A percentile compares a stretch with the other conserved stretches of the same genome.
Conservation (phyloP, 2,113 vertebrate species). For the Bos indicus region DNA sequence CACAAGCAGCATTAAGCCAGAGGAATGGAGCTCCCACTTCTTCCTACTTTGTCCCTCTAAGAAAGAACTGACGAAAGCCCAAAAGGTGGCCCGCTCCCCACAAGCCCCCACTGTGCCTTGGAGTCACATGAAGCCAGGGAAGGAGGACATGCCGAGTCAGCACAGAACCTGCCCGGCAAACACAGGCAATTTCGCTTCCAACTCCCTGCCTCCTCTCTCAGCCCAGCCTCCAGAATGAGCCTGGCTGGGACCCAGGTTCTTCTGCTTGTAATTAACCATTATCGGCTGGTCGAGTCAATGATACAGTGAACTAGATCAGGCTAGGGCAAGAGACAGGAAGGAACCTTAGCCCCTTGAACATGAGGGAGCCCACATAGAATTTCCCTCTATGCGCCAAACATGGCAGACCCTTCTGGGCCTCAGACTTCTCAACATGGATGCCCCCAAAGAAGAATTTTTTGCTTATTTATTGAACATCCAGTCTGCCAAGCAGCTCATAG, state of each 20-base stretch:
- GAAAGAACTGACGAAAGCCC: background rate
- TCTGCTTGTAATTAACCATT: slow-evolving; percentile 26
- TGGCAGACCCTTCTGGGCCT: background rate
- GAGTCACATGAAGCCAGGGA: background rate
- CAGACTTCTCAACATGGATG: background rate
- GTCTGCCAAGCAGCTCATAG: background rate
- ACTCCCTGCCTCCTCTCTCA: background rate
- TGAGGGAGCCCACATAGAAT: background rate
- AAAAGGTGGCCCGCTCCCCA: background rate
- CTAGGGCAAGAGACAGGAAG: background rate
- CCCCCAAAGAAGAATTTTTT: background rate
- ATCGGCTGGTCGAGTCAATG: background rate
- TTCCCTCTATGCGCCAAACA: too few relatives aligned
- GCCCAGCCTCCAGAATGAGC: background rate
- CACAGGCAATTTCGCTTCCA: slow-evolving; percentile 41
- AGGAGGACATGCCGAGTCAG: background rate
- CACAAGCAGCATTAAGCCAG: background rate
- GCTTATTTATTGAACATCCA: background rate
- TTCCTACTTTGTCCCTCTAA: background rate
- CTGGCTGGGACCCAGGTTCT: slow-evolving; percentile 13
- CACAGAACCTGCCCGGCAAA: slow-evolving; percentile 15
- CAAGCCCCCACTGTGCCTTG: accelerated
- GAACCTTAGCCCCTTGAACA: background rate
- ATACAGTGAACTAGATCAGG: background rate
- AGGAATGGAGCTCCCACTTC: background rate